Evolutionary conservation across 2,113 vertebrate species (phyloP), one percentile per base, ranked within the genome.

Genomic region (Calyptommatus sinebrachiatus): DNA sequence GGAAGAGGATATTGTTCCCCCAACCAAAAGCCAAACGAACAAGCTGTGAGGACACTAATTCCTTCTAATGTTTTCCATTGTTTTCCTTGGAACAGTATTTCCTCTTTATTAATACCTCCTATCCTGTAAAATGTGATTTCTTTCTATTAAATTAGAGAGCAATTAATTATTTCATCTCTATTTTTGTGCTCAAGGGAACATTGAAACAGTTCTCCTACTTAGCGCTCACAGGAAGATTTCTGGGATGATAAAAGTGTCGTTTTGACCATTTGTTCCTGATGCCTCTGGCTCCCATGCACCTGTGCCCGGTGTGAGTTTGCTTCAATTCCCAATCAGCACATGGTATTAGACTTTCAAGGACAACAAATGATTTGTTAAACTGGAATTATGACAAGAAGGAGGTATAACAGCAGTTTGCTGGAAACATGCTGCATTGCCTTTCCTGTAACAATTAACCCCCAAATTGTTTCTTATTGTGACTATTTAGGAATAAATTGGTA

Each of bases 91-190:
- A 85, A 80, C 45, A 63, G 67, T 16, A 12, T 61, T 67, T 71
- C 71, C 76, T 76, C 53, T 41, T 2, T 73, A n/a, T 53, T 85
- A 67, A 41, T 73, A 8, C 9, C 21, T 57, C 20, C 8, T 28
- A 85, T 61, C 75, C 29, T 57, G 12, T 50, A 24, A 67, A 82
- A 72, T 5, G 21, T 48, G 14, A 18, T 84, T 88, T 83, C 24
- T 84, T 88, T 83, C 45, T 26, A 87, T 88, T 76, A 76, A 3
- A 71, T 24, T 71, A 72, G 71, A 45, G 48, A 0, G 61, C 29
- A n/a, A 78, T 24, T 61, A 71, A 78, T 88, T 73, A 76, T 70
- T 61, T 77, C 81, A 68, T 31, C 63, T 82, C 35, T 29, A 26
- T 3, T 24, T 71, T 50, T 53, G n/a, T 46, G 45, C 71, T 88